A percentile compares a stretch with the other conserved stretches of the same genome.
Evolutionary conservation across 2,888 invertebrate species (phyloP).

Genomic region (Noctua janthina): DNA sequence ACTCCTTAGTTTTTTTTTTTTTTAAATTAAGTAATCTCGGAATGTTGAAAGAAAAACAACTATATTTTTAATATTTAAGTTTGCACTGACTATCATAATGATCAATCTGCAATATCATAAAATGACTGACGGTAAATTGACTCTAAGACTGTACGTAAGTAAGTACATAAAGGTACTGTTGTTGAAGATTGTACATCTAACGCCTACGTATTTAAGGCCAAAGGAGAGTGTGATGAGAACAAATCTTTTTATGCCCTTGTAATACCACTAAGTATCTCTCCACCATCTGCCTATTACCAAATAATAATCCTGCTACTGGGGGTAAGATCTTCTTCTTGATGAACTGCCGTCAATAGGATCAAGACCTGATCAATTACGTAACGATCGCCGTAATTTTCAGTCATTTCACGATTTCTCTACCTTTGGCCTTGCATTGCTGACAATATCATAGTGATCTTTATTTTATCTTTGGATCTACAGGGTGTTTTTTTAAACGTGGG

Average conservation of each 20-base stretch:
- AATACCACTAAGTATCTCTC: neutral
- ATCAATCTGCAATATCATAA: neutral
- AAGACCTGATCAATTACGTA: neutral
- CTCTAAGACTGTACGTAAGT: neutral
- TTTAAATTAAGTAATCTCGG: neutral
- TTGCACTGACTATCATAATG: neutral
- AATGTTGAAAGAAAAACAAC: neutral
- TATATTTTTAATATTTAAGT: neutral
- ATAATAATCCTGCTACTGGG: neutral
- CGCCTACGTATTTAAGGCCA: slow-evolving; percentile 9
- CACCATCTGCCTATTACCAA: neutral
- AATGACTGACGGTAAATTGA: neutral
- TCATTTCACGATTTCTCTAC: neutral
- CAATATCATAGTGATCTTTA: neutral
- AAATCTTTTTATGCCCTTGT: slow-evolving; percentile 9
- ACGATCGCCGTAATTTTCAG: neutral
- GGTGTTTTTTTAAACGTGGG: too few species aligned
- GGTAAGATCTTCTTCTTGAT: neutral
- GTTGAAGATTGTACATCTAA: slow-evolving; percentile 17
- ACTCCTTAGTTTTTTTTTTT: neutral
- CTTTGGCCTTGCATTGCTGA: neutral
- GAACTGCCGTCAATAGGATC: neutral
- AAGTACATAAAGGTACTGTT: neutral
- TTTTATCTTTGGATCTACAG: too few species aligned
- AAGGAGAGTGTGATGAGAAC: slow-evolving; percentile 19